phyloP scores from a whole-genome alignment of 2,113 vertebrate genomes.

The Poeciliopsis prolifica region DNA sequence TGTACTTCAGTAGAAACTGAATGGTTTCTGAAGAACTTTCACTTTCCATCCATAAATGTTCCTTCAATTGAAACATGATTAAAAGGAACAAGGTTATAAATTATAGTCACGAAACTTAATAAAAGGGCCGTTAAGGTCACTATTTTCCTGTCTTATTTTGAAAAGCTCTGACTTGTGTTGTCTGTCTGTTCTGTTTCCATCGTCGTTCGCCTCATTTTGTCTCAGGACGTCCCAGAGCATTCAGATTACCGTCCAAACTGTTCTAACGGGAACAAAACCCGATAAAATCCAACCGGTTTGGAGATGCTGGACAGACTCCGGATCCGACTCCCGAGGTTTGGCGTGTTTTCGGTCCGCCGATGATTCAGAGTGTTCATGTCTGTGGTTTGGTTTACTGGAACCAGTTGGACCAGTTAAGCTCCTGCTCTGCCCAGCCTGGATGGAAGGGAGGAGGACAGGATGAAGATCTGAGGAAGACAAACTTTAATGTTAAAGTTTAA shows the following conservation, averaged over 20 bases:
- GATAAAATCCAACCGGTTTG: no score
- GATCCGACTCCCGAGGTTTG: neutral
- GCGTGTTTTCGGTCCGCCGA: neutral
- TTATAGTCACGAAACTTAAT: no score
- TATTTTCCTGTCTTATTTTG: neutral
- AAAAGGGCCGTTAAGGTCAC: no score
- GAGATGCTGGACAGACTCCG: neutral
- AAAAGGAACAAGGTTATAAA: no score
- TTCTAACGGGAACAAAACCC: no score
- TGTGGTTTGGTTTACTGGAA: neutral
- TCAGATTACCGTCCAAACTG: no score
- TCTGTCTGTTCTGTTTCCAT: neutral
- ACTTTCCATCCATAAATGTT: no score
- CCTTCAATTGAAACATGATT: no score
- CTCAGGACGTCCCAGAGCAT: no score
- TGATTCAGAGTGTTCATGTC: neutral
- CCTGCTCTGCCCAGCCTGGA: neutral
- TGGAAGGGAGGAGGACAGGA: neutral
- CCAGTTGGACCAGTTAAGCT: neutral
- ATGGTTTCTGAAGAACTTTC: no score
- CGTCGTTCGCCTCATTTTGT: no score
- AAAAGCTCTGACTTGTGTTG: neutral
- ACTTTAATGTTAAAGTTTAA: neutral
- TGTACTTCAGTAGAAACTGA: no score
- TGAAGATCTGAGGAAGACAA: neutral